Evolutionary conservation across 1,140 invertebrate species (phyloP).

Genomic region (Bombus confusus): DNA sequence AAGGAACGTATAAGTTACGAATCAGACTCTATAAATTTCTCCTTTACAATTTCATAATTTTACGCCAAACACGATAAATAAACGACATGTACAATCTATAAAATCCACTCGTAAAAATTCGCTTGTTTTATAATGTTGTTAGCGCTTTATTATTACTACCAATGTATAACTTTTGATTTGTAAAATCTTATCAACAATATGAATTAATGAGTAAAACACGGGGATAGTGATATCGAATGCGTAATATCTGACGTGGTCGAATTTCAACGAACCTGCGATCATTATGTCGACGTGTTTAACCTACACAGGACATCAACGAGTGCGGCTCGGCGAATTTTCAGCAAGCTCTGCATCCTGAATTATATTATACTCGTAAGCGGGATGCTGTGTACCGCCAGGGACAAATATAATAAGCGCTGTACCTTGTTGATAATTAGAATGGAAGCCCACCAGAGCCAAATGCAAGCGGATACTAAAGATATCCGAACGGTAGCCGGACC

Average conservation of each 20-base stretch:
- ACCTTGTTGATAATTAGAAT: slow-evolving; percentile 45
- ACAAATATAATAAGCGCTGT: slow-evolving; percentile 60
- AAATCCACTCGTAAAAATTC: no score
- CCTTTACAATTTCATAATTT: no score
- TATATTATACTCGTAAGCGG: slow-evolving; percentile 43
- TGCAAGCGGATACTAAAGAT: slow-evolving; percentile 8
- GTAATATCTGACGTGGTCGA: background rate
- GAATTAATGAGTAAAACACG: background rate
- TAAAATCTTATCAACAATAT: no score
- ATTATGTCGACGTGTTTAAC: slow-evolving; percentile 5
- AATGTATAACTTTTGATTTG: no score
- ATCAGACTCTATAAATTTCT: no score
- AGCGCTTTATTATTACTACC: no score
- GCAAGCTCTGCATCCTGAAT: slow-evolving; percentile 41
- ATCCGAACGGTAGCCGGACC: background rate
- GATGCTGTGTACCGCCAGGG: background rate
- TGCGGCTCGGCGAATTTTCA: slow-evolving; percentile 41
- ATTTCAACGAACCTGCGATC: slow-evolving; percentile 7
- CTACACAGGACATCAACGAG: slow-evolving; percentile 41
- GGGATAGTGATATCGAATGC: background rate
- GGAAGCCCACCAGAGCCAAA: slow-evolving; percentile 3
- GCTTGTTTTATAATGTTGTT: no score
- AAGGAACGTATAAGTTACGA: no score
- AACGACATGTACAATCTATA: no score
- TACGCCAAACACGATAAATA: no score